Evolutionary conservation across 2,113 vertebrate species (phyloP).

Genomic region (Atlantisia rogersi): DNA sequence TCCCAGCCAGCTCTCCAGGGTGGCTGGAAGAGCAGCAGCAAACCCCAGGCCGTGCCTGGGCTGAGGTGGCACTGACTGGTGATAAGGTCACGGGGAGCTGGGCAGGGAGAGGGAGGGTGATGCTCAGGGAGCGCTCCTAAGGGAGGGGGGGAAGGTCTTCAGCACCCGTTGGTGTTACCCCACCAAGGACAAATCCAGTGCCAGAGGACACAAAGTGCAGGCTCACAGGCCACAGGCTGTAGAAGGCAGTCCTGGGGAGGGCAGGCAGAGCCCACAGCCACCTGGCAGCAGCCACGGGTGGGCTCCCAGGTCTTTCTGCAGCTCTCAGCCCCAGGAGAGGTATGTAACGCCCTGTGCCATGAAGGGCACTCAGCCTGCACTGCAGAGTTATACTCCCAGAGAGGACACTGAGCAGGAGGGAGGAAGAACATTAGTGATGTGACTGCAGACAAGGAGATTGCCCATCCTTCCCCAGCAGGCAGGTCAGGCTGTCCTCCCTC

Average conservation of each 20-base stretch:
- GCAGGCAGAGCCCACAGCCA: neutral
- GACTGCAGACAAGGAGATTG: neutral
- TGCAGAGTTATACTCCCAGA: neutral
- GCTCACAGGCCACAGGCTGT: neutral
- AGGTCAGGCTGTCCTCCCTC: constrained; percentile 44
- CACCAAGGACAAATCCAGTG: neutral
- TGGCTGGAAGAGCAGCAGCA: neutral
- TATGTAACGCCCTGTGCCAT: neutral
- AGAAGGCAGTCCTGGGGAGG: neutral
- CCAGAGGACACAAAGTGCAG: neutral
- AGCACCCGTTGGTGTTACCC: neutral
- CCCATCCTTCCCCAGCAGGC: neutral
- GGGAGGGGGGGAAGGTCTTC: neutral
- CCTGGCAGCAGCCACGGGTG: neutral
- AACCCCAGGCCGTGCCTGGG: neutral
- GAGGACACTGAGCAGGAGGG: neutral
- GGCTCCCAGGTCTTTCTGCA: neutral
- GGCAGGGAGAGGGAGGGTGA: neutral
- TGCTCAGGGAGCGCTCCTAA: neutral
- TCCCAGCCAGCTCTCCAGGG: neutral
- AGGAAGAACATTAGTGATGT: neutral
- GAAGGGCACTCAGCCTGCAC: neutral
- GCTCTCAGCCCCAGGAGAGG: neutral
- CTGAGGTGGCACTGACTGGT: neutral
- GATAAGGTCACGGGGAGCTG: neutral